A percentile compares a stretch with the other conserved stretches of the same genome.
Conservation (phyloP, 2,797 vertebrate genomes). For the Adrianichthys oophorus region DNA sequence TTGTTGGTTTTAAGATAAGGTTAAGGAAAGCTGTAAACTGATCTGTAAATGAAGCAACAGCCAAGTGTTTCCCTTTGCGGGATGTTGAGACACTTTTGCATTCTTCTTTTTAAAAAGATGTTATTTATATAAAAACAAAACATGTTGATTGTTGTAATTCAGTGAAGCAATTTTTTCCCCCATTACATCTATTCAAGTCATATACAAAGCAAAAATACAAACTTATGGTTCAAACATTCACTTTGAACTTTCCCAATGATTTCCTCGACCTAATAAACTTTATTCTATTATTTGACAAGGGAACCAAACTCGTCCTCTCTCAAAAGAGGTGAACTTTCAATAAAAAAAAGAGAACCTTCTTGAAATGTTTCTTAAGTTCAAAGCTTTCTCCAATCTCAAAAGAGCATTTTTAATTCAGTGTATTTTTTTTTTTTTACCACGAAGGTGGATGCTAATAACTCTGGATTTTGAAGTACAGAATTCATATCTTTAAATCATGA, state of each 20-base stretch:
- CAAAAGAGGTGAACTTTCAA: constrained; percentile 89
- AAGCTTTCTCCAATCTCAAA: constrained; percentile 89
- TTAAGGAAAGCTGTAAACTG: no score
- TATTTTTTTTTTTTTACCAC: constrained; percentile 71
- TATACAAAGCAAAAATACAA: constrained; percentile 89
- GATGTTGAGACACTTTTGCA: background rate
- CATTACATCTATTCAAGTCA: constrained; percentile 82
- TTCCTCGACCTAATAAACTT: constrained; percentile 88
- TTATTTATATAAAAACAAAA: background rate
- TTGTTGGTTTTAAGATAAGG: no score
- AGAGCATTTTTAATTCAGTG: constrained; percentile 94
- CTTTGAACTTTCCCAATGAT: constrained; percentile 96
- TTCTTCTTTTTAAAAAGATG: background rate
- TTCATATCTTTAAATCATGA: constrained; percentile 75
- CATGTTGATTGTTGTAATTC: background rate
- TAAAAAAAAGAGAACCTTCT: constrained; percentile 80
- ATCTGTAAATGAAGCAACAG: no score
- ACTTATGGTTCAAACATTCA: constrained; percentile 89
- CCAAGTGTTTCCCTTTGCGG: no score
- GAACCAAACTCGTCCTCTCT: constrained; percentile 85
- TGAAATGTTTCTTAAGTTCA: constrained; percentile 90
- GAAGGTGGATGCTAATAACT: constrained; percentile 75
- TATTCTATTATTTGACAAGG: constrained; percentile 91
- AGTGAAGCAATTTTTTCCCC: constrained; percentile 33
- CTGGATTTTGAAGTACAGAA: constrained; percentile 70